Conservation (phyloP, 2,113 vertebrate genomes). For the Pithys albifrons region DNA sequence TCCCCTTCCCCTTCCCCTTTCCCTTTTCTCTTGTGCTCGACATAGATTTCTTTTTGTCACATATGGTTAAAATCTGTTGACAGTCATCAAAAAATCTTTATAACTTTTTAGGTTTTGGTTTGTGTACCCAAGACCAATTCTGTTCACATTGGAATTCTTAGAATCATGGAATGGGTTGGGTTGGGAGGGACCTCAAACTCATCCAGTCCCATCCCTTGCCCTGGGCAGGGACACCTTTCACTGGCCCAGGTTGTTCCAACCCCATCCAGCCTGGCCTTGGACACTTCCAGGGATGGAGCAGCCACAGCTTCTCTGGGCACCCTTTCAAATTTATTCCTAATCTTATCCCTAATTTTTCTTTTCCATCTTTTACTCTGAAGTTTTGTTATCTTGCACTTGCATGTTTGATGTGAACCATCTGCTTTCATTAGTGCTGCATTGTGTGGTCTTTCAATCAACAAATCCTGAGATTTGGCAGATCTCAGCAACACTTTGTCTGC, state of each 20-base stretch:
- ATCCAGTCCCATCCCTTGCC: background rate
- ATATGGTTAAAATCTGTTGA: background rate
- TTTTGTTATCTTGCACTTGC: background rate
- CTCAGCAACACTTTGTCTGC: background rate
- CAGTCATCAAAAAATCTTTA: background rate
- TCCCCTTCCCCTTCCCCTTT: too few relatives aligned
- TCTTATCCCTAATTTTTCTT: background rate
- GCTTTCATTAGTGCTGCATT: background rate
- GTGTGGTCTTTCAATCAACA: background rate
- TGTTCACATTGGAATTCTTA: background rate
- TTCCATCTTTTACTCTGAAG: background rate
- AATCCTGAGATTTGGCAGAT: background rate
- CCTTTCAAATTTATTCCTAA: background rate
- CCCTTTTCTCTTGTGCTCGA: background rate
- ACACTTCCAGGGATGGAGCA: background rate
- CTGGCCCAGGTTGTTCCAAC: accelerated
- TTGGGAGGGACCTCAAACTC: background rate
- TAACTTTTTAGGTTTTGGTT: background rate
- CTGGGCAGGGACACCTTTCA: background rate
- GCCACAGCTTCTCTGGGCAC: background rate
- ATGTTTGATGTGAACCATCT: background rate
- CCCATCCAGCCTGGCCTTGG: background rate
- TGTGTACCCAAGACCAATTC: background rate
- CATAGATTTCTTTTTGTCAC: background rate
- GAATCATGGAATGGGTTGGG: background rate